Conservation (phyloP, 2,888 invertebrate genomes). For the Chrysina gloriosa region DNA sequence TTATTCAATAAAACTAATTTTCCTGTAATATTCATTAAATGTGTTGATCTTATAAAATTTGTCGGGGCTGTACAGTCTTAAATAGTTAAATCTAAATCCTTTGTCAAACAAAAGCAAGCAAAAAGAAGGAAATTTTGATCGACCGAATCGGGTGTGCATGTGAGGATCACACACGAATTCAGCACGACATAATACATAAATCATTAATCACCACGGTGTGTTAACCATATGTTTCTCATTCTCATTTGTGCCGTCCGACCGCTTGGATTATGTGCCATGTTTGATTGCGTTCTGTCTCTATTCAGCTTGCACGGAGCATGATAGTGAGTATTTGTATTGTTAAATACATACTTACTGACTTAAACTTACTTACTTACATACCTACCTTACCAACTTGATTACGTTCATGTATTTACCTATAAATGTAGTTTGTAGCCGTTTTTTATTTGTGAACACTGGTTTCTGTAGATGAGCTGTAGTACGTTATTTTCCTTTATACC, state of each 20-base stretch:
- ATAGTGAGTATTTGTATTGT: conserved; percentile 78
- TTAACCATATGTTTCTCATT: conserved; percentile 58
- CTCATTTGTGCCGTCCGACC: conserved; percentile 63
- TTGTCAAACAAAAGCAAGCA: neutral
- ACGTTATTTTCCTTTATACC: conserved; percentile 23
- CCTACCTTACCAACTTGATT: neutral
- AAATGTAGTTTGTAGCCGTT: conserved; percentile 34
- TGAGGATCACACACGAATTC: conserved; percentile 39
- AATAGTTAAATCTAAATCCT: too few species aligned
- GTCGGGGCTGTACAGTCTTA: too few species aligned
- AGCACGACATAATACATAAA: conserved; percentile 52
- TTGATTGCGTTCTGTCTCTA: conserved; percentile 75
- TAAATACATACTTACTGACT: conserved; percentile 12
- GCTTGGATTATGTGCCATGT: conserved; percentile 63
- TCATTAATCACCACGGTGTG: conserved; percentile 47
- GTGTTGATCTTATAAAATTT: too few species aligned
- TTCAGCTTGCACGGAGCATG: conserved; percentile 91
- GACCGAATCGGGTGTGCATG: conserved; percentile 3
- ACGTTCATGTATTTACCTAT: neutral
- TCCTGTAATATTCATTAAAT: neutral
- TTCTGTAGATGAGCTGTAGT: conserved; percentile 33
- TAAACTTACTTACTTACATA: neutral
- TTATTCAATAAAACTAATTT: neutral
- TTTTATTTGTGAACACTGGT: conserved; percentile 40
- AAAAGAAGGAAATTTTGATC: neutral